A percentile compares a stretch with the other conserved stretches of the same genome.
These are phyloP conservation scores for Aphidoletes aphidimyza DNA, from an alignment of 2,888 invertebrate species.

Conservation along the genomic window DNA sequence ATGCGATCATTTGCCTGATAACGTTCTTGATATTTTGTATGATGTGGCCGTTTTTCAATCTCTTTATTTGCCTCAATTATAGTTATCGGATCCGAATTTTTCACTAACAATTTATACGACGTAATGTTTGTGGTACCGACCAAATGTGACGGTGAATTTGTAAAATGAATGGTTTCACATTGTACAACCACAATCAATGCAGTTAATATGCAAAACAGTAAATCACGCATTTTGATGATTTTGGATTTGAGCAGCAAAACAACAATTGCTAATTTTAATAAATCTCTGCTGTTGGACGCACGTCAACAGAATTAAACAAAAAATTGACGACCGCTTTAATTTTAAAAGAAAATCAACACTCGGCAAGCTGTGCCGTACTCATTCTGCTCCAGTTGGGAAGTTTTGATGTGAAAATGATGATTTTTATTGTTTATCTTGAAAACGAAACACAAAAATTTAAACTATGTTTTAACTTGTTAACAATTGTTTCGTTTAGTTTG, in stretches of 20 bases:
- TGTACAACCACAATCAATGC: background rate
- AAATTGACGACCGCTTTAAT: too few relatives aligned
- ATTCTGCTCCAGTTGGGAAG: background rate
- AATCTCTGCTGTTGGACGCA: too few relatives aligned
- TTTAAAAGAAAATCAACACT: background rate
- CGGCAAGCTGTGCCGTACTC: background rate
- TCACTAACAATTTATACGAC: slow-evolving; percentile 70
- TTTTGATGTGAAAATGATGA: too few relatives aligned
- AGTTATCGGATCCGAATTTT: slow-evolving; percentile 70
- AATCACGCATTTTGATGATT: slow-evolving; percentile 11
- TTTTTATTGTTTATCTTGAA: too few relatives aligned
- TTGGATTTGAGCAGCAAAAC: too few relatives aligned
- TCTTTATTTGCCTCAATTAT: slow-evolving; percentile 69
- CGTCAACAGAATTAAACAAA: too few relatives aligned
- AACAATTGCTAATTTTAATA: too few relatives aligned
- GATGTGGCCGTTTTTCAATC: slow-evolving; percentile 58
- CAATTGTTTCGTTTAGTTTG: background rate
- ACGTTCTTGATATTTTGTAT: background rate
- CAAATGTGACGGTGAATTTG: slow-evolving; percentile 62
- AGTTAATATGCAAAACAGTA: background rate
- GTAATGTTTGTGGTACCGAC: slow-evolving; percentile 63
- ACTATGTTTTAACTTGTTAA: too few relatives aligned
- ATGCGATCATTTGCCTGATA: slow-evolving; percentile 42
- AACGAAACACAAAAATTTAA: too few relatives aligned
- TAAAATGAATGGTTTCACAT: slow-evolving; percentile 59